Conservation (phyloP, 1,140 invertebrate genomes). For the Halictus rubicundus region DNA sequence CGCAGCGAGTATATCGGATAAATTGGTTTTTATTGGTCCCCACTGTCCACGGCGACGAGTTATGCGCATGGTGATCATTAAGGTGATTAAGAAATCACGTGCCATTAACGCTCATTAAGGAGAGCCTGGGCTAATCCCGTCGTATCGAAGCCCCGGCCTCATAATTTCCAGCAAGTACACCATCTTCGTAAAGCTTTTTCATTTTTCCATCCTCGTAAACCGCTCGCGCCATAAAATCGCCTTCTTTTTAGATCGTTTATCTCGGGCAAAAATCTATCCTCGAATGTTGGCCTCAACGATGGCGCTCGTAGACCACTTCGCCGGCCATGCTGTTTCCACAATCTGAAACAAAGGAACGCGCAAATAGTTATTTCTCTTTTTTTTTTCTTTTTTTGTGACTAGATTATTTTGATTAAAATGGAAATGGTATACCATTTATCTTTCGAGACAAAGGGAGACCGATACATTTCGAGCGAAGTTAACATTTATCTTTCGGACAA, state of each 20-base stretch:
- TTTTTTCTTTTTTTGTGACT: no score
- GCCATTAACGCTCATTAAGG: conserved; percentile 58
- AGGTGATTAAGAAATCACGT: conserved; percentile 58
- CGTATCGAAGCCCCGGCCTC: conserved; percentile 2
- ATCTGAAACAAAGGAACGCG: no score
- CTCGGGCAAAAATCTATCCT: neutral
- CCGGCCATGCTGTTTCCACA: no score
- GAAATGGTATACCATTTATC: no score
- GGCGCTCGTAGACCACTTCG: no score
- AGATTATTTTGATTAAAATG: no score
- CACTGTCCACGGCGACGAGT: conserved; percentile 30
- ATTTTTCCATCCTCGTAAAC: conserved; percentile 15
- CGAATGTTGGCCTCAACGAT: neutral
- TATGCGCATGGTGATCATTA: conserved; percentile 41
- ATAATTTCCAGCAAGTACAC: conserved; percentile 17
- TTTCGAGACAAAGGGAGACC: no score
- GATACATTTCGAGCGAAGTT: no score
- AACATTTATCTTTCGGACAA: no score
- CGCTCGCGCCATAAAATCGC: neutral
- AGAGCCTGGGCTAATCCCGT: conserved; percentile 40
- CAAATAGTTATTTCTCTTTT: no score
- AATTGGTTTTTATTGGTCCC: conserved; percentile 44
- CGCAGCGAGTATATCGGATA: conserved; percentile 13
- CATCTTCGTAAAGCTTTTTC: conserved; percentile 4
- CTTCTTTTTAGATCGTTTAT: neutral